Conservation (phyloP, 2,888 invertebrate genomes). For the Ormyrus nitidulus region DNA sequence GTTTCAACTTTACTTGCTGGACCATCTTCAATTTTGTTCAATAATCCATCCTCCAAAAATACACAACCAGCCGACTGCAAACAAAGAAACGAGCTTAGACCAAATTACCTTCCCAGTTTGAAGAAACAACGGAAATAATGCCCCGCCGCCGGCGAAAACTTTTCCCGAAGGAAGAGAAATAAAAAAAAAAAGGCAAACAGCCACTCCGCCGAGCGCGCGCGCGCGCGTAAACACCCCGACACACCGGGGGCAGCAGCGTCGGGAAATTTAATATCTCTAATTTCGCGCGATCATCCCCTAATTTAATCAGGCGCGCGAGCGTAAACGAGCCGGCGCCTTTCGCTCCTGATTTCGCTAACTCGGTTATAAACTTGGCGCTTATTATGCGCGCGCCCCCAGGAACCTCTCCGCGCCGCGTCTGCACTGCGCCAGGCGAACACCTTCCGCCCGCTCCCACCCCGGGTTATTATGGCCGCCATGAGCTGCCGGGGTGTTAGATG, state of each 20-base stretch:
- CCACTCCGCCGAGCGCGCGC: background rate
- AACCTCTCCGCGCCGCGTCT: background rate
- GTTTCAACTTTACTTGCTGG: too few species aligned
- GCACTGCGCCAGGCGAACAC: constrained; percentile 8
- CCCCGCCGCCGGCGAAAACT: background rate
- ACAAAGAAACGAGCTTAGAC: too few species aligned
- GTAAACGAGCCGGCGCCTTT: constrained; percentile 59
- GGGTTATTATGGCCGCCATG: constrained; percentile 68
- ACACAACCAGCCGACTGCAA: too few species aligned
- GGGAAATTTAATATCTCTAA: constrained; percentile 73
- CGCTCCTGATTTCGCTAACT: constrained; percentile 68
- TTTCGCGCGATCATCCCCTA: constrained; percentile 73
- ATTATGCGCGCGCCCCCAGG: constrained; percentile 60
- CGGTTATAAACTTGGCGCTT: constrained; percentile 70
- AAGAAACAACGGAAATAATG: too few species aligned
- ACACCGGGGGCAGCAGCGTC: constrained; percentile 4
- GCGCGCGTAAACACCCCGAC: background rate
- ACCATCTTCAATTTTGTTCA: too few species aligned
- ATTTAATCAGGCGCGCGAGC: constrained; percentile 69
- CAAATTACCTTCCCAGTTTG: too few species aligned
- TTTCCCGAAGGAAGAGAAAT: background rate
- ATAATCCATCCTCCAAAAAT: too few species aligned
- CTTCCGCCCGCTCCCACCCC: constrained; percentile 44
- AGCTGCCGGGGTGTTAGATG: constrained; percentile 62
- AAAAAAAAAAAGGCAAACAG: too few species aligned